phyloP scores from a whole-genome alignment of 2,888 invertebrate genomes.

The Sceliomorpha sp. region DNA sequence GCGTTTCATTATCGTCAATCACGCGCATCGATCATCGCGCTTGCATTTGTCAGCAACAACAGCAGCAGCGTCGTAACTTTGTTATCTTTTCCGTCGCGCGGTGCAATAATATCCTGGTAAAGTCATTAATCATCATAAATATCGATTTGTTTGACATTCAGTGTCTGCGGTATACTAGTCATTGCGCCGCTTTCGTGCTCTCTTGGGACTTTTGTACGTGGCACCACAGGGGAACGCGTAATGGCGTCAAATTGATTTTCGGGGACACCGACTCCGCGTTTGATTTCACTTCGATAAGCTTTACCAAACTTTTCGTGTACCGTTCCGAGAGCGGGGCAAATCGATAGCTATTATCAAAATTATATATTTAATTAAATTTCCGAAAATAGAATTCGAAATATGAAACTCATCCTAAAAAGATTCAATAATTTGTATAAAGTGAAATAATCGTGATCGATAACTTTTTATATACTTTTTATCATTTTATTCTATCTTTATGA shows the following conservation, averaged over 20 bases:
- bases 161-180: constrained; percentile 56
- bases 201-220: constrained; percentile 43
- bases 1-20: constrained; percentile 8
- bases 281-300: constrained; percentile 35
- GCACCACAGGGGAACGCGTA: constrained; percentile 38
- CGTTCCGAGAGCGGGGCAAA: too few relatives aligned
- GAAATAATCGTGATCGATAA: too few relatives aligned
- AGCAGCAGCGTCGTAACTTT: constrained; percentile 19
- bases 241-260: constrained; percentile 54
- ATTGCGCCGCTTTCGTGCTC: constrained; percentile 50
- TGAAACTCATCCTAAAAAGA: too few relatives aligned
- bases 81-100: constrained; percentile 32
- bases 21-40: constrained; percentile 21
- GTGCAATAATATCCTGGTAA: constrained; percentile 35
- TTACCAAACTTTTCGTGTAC: constrained; percentile 22
- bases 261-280: constrained; percentile 26
- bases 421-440: too few relatives aligned
- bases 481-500: too few relatives aligned
- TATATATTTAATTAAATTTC: too few relatives aligned
- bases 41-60: constrained; percentile 19
- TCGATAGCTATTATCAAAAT: too few relatives aligned
- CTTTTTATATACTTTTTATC: too few relatives aligned
- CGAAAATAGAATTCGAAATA: too few relatives aligned
- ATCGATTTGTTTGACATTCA: constrained; percentile 65
- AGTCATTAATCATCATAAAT: constrained; percentile 65